These are phyloP conservation scores for Molossus alvarezi DNA, from an alignment of 2,797 vertebrate genomes.

Conservation along the genomic window DNA sequence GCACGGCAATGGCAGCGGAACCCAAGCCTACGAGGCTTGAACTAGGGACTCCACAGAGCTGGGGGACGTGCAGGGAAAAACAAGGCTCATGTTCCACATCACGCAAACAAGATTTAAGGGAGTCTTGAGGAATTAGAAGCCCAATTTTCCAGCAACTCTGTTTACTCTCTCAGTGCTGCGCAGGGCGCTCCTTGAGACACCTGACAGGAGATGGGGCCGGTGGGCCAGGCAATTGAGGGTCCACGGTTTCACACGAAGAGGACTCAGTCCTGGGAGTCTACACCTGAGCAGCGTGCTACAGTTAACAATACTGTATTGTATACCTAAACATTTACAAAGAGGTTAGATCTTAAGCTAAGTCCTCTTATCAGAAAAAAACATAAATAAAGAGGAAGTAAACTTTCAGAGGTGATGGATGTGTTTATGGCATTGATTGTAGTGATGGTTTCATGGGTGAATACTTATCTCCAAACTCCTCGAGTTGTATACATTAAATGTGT, in stretches of 20 bases:
- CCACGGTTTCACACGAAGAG: rapidly evolving
- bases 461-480: background rate
- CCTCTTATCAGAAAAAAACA: background rate
- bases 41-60: no score
- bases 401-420: background rate
- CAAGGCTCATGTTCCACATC: rapidly evolving
- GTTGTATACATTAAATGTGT: rapidly evolving
- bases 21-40: background rate
- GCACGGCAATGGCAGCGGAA: no score
- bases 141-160: background rate
- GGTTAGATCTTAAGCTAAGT: no score
- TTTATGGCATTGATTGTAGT: background rate
- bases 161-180: background rate
- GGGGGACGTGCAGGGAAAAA: background rate
- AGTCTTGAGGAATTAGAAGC: background rate
- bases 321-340: rapidly evolving
- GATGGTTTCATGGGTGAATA: background rate
- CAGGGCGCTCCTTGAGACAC: background rate
- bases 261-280: rapidly evolving
- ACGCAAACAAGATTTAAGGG: background rate
- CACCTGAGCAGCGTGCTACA: rapidly evolving
- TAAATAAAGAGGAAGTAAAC: background rate
- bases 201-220: background rate
- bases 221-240: rapidly evolving
- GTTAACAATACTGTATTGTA: rapidly evolving